A percentile compares a stretch with the other conserved stretches of the same genome.
phyloP scores from a whole-genome alignment of 2,113 vertebrate species.

The Daubentonia madagascariensis region DNA sequence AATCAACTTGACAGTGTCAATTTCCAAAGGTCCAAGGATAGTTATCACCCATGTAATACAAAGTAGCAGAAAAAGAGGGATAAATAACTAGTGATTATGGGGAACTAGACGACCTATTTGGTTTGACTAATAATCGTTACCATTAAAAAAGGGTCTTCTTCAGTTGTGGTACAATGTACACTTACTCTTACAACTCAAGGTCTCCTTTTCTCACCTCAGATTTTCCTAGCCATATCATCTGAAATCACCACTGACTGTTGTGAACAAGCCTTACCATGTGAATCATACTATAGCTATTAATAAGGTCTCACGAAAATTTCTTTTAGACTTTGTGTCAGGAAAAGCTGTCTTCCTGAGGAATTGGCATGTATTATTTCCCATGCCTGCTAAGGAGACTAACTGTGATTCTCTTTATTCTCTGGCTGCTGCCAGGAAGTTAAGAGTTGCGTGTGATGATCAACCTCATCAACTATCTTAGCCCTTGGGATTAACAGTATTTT shows the following conservation, averaged over 20 bases:
- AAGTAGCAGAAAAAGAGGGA: background rate
- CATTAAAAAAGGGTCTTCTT: background rate
- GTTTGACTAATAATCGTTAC: background rate
- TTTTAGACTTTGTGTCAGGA: background rate
- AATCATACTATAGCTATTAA: background rate
- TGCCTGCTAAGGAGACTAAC: background rate
- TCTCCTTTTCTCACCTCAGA: background rate
- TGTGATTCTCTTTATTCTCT: background rate
- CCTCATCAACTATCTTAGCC: background rate
- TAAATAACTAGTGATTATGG: background rate
- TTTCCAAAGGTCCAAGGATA: conserved; percentile 41
- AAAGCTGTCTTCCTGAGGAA: background rate
- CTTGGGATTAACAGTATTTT: background rate
- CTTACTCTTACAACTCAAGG: background rate
- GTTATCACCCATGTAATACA: background rate
- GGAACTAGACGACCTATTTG: background rate
- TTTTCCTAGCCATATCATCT: background rate
- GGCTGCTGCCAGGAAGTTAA: background rate
- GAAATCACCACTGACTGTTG: background rate
- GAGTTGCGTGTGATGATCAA: background rate
- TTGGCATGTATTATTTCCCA: background rate
- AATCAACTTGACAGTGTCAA: conserved; percentile 14
- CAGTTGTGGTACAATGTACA: background rate
- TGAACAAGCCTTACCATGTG: background rate
- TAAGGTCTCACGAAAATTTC: background rate